Conservation (phyloP, 2,797 vertebrate species). For the Pangasius djambal region DNA sequence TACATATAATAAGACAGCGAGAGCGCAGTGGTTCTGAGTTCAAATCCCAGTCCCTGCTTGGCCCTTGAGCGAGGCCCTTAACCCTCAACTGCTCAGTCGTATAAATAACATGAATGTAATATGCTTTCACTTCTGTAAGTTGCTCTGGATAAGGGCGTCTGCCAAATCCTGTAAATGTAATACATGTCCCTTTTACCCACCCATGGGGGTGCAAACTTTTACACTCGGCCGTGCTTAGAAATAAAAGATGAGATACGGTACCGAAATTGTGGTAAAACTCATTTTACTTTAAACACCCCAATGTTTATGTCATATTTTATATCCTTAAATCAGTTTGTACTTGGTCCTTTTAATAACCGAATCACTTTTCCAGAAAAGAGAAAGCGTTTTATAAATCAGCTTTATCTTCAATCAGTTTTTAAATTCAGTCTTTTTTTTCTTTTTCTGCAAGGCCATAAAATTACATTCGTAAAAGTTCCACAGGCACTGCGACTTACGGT, state of each 20-base stretch:
- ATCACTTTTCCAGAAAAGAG: neutral
- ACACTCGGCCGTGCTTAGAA: neutral
- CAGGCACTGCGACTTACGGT: neutral
- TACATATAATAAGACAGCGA: neutral
- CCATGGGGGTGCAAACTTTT: neutral
- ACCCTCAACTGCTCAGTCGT: neutral
- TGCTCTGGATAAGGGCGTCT: neutral
- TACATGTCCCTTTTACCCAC: no score
- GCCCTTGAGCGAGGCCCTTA: neutral
- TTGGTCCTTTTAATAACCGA: neutral
- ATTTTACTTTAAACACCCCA: neutral
- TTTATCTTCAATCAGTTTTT: neutral
- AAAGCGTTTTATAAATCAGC: neutral
- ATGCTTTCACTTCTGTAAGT: neutral
- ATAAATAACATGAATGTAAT: neutral
- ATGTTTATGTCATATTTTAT: neutral
- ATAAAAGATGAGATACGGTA: neutral
- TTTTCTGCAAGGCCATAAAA: neutral
- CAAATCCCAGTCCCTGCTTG: neutral
- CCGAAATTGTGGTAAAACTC: neutral
- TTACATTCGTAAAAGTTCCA: no score
- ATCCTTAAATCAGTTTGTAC: neutral
- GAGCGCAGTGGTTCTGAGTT: no score
- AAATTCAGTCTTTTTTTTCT: neutral
- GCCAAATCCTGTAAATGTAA: neutral